Evolutionary conservation across 2,113 vertebrate genomes (phyloP).

Genomic region (Micromys minutus): DNA sequence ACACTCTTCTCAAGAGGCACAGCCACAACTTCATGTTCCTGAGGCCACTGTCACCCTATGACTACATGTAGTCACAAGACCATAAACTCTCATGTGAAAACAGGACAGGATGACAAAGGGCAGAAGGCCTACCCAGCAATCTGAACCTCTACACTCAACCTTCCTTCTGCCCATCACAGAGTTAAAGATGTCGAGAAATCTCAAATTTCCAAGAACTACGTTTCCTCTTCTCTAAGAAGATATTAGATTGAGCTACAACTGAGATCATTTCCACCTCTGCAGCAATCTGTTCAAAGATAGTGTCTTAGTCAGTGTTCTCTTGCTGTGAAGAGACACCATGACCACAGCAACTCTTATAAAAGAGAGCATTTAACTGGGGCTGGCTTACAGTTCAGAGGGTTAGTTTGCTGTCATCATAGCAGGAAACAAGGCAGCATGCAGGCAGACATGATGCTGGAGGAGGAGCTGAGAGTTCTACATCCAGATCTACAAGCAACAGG

Average conservation of each 20-base stretch:
- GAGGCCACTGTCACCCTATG: not conserved
- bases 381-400: not conserved
- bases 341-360: not conserved
- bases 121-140: not conserved
- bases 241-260: not conserved
- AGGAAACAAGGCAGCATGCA: not conserved
- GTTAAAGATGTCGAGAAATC: not conserved
- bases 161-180: not conserved
- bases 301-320: no score
- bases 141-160: not conserved
- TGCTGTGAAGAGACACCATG: not conserved
- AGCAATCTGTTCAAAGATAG: not conserved
- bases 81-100: not conserved
- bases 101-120: not conserved
- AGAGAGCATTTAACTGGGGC: not conserved
- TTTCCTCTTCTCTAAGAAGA: not conserved
- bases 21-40: no score
- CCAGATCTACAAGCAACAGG: not conserved
- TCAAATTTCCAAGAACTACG: not conserved
- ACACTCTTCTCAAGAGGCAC: not conserved
- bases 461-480: not conserved
- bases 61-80: accelerated
- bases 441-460: not conserved
- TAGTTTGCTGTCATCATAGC: not conserved
- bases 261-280: not conserved